phyloP scores from a whole-genome alignment of 2,797 vertebrate genomes.

The Gouania willdenowi region DNA sequence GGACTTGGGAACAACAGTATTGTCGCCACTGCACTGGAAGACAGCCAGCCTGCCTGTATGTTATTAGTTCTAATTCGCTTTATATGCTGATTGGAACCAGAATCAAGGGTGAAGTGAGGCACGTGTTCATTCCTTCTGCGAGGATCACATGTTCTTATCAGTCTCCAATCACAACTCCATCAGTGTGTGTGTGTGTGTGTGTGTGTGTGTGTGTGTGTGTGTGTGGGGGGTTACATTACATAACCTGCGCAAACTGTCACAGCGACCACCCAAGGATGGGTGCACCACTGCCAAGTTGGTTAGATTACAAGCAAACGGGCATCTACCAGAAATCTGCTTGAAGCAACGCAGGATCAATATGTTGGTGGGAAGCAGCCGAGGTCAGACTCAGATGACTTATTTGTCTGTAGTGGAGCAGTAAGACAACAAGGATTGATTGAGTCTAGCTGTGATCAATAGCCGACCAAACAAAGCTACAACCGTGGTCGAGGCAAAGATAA shows the following conservation, averaged over 20 bases:
- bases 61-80: conserved; percentile 70
- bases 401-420: background rate
- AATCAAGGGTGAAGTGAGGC: conserved; percentile 54
- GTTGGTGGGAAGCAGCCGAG: conserved; percentile 12
- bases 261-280: conserved; percentile 47
- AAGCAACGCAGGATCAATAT: conserved; percentile 28
- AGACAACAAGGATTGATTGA: conserved; percentile 28
- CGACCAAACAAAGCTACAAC: conserved; percentile 52
- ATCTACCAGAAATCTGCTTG: conserved; percentile 12
- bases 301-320: conserved; percentile 35
- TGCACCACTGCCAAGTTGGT: conserved; percentile 28
- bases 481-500: conserved; percentile 14
- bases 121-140: conserved; percentile 52
- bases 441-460: conserved; percentile 45
- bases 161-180: conserved; percentile 58
- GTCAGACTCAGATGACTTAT: conserved; percentile 16
- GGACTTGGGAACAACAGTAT: conserved; percentile 62
- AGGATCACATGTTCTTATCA: conserved; percentile 67
- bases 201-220: too few species aligned
- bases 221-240: too few species aligned
- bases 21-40: conserved; percentile 46
- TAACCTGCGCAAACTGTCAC: conserved; percentile 40
- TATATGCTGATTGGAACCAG: conserved; percentile 56
- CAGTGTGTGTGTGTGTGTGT: too few species aligned
- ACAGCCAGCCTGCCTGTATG: conserved; percentile 45